Base-by-base conservation (phyloP, 2,888 invertebrate species). In the Spatulosminthurus flaviceps region DNA sequence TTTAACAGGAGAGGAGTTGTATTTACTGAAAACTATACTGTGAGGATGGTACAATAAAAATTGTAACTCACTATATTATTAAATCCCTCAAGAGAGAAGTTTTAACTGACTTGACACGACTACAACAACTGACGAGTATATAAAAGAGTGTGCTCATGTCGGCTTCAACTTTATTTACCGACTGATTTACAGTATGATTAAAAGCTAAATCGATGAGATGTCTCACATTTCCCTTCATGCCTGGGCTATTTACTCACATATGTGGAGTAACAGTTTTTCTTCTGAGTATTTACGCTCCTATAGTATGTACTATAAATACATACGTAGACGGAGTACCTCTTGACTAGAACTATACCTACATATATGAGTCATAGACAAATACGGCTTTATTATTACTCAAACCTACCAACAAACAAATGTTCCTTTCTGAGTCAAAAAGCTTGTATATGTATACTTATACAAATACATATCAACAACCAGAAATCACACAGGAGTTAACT, bases 101-200 rank as follows among this genome's bases (percentile, higher is more conserved):
- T 7, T 34, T 9, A 34, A 34, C 4, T 4, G 5, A 34, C 34
- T 34, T 1, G n/a, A 51, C 2, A 9, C 16, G 7, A 51, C 51
- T 19, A 2, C 41, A 51, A 51, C 7, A 9, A 51, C 51, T 11
- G 51, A 51, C 19, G 41, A 41, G 41, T n/a, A n/a, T n/a, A 34
- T 34, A 34, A 4, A 34, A 16, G 16, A 5, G 2, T 51, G 16
- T 51, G 51, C n/a, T 51, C 51, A 51, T 51, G 51, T 51, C 64
- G 64, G 64, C 64, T 64, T 64, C 64, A 64, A 26, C 24, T 64
- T 64, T 64, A 64, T 64, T 64, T 64, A 64, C 64, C 64, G 64
- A 64, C 64, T 64, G 64, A 64, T 64, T 64, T 64, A 64, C 64
- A 22, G 64, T 64, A 64, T 26, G 64, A 64, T 64, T 64, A 64